Base-by-base conservation (phyloP, 2,888 invertebrate species). In the Gibbula magus region DNA sequence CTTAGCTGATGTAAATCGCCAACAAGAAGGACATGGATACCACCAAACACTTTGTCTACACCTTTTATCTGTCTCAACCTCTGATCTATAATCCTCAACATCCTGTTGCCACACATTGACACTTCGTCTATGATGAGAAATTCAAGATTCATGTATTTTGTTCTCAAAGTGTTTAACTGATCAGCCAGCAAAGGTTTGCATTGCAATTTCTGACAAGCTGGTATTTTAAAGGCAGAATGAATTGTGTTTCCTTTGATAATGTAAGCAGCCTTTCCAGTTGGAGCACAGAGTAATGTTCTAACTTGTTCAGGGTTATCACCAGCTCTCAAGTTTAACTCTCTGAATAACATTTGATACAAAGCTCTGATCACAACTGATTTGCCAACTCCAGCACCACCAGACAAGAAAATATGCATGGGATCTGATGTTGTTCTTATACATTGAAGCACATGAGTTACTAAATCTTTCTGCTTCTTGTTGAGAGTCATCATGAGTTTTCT, bases 311-410 rank as follows among this genome's bases (percentile, higher is more conserved):
- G 82, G 52, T 85, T 67, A 10, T 83, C 75, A 25, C 83, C 85
- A 66, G 81, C 74, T 70, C 51, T 67, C 52, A 54, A 82, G 67
- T 84, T 87, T 16, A 70, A 75, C 75, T 61, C 83, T 70, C 81
- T 82, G 29, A 84, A 53, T 22, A 75, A 32, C 22, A 74, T 79
- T 70, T 86, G 85, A 79, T 85, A 85, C 22, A 87, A 45, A 10
- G 86, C 86, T 66, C 75, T 77, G n/a, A 80, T 79, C 4, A 86
- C 81, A 77, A 78, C 70, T 73, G 77, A 82, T 80, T 86, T 86
- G 1, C 86, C 85, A 25, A 85, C 85, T 61, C 84, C 87, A 53
- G 85, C 84, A 8, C 85, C 84, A 35, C 84, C 84, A 82, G 79
- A 82, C 8, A 84, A 29, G 66, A 86, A 86, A 53, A 77, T 56